Evolutionary conservation across 64 coral and sea anemone species (phyloP), one percentile per base, ranked within the genome.

Genomic region (Astreopora myriophthalma): DNA sequence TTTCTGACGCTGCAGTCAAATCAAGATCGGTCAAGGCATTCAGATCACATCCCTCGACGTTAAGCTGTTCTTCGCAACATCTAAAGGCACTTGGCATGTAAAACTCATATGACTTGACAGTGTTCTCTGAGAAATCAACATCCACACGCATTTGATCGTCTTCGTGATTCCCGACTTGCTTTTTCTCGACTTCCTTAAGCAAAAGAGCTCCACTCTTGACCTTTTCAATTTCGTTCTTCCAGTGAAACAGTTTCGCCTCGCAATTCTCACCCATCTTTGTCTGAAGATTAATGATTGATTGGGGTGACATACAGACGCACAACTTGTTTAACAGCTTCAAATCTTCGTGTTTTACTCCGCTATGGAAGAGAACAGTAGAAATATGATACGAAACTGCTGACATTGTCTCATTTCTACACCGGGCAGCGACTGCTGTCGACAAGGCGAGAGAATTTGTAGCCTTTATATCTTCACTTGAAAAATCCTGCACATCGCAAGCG

Each of bases 241-340:
- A 88, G 22, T 78, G 35, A n/a, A 36, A 29, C 5, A 93, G 36
- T 58, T 93, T 93, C 14, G 70, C 46, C 39, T 88, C 91, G 30
- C 91, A 81, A 19, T 77, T 93, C 83, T 88, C 39, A 26, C 91
- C 91, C 74, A 93, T 93, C 30, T 93, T 93, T 75, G 68, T 91
- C 73, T 93, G 91, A 11, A 93, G 25, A 28, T 87, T 35, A 22
- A 86, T 24, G 8, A 88, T 93, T 57, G 33, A 55, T 1, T 90
- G 62, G 22, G 36, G 37, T 36, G 75, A 80, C 75, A 80, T 80
- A 52, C 88, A 90, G 8, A 90, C 6, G n/a, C 88, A 46, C 10
- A 90, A 79, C 52, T 90, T 90, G 40, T 90, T 90, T 70, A 90
- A 49, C 26, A 76, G 30, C 49, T 71, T 34, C 23, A 90, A 71